Evolutionary conservation across 2,888 invertebrate species (phyloP).

Genomic region (Theretra japonica): DNA sequence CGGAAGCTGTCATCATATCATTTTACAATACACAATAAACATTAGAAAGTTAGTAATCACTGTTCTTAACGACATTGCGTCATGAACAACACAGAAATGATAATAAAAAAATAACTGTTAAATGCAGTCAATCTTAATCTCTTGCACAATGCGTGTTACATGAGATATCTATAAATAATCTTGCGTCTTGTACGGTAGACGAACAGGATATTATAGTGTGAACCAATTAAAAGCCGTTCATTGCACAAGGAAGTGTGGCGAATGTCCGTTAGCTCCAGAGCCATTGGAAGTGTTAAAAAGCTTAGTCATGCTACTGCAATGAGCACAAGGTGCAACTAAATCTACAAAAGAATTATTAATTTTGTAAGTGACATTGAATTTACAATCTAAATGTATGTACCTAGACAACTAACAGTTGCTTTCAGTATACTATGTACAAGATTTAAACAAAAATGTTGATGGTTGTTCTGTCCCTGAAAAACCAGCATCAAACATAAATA

Average conservation of each 20-base stretch:
- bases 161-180: not conserved
- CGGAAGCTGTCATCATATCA: no score
- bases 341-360: not conserved
- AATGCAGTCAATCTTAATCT: not conserved
- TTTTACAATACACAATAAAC: not conserved
- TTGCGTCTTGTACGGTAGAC: not conserved
- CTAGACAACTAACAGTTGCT: not conserved
- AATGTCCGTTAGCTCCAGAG: constrained; percentile 21
- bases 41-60: no score
- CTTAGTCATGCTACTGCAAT: constrained; percentile 17
- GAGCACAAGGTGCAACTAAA: constrained; percentile 1
- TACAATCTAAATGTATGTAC: not conserved
- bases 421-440: not conserved
- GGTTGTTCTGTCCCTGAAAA: no score
- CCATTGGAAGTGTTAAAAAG: constrained; percentile 16
- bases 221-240: constrained; percentile 19
- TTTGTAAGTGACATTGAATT: no score
- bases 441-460: not conserved
- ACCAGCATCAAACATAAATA: not conserved
- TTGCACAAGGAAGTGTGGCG: constrained; percentile 18
- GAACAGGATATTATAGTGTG: constrained; percentile 23
- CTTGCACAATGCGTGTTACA: not conserved
- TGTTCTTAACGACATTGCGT: not conserved
- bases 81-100: not conserved
- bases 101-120: not conserved